Conservation (phyloP, 2,888 invertebrate genomes). For the Thysanoteuthis rhombus region DNA sequence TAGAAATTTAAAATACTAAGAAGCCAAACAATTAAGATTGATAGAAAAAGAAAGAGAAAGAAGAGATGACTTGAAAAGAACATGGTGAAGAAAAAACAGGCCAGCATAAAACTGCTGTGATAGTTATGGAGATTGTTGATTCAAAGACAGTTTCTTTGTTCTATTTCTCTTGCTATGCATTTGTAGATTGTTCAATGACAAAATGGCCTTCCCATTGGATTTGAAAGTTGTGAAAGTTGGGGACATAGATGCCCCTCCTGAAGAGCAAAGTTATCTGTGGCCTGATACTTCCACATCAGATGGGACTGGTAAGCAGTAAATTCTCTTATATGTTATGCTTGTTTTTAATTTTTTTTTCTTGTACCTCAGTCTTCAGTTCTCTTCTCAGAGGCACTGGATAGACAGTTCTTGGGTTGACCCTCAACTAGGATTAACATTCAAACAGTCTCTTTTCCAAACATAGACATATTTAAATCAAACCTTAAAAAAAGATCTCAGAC, state of each 20-base stretch:
- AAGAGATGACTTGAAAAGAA: no score
- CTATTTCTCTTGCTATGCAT: not conserved
- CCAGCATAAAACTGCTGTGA: not conserved
- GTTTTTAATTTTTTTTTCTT: not conserved
- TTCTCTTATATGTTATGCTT: not conserved
- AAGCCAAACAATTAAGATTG: no score
- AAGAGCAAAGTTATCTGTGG: not conserved
- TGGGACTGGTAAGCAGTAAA: not conserved
- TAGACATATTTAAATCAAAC: no score
- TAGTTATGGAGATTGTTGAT: not conserved
- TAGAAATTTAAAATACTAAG: no score
- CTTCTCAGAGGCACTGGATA: no score
- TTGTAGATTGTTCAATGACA: not conserved
- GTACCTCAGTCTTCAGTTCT: no score
- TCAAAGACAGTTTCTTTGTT: not conserved
- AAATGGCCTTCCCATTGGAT: not conserved
- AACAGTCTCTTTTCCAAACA: no score
- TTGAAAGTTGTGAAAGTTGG: conserved; percentile 12
- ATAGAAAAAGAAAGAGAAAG: no score
- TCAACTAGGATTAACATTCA: no score
- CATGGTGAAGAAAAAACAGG: not conserved
- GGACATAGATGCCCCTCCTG: conserved; percentile 12
- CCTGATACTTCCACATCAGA: not conserved
- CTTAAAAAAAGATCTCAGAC: no score
- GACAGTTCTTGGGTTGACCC: no score